A percentile compares a stretch with the other conserved stretches of the same genome.
These are phyloP conservation scores for Kryptopterus vitreolus DNA, from an alignment of 2,797 vertebrate species.

Conservation along the genomic window DNA sequence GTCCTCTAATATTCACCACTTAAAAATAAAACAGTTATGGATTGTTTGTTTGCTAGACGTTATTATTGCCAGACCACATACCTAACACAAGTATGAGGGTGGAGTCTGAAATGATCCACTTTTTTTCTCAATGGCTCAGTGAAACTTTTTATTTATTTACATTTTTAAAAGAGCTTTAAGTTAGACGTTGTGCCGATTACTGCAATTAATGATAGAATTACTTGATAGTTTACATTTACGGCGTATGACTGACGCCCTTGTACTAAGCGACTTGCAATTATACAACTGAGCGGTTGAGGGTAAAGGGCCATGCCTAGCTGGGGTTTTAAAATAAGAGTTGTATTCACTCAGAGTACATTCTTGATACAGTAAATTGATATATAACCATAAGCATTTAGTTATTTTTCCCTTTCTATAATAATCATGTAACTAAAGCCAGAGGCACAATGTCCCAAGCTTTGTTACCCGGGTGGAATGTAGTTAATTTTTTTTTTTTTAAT, in stretches of 20 bases:
- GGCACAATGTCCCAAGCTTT: neutral
- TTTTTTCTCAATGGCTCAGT: neutral
- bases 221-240: neutral
- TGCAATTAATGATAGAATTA: neutral
- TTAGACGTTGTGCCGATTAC: neutral
- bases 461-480: constrained; percentile 13
- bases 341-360: too few species aligned
- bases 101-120: neutral
- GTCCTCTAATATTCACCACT: neutral
- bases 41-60: neutral
- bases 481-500: neutral
- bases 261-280: too few species aligned
- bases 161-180: too few species aligned
- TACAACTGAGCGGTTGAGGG: too few species aligned
- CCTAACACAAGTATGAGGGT: neutral
- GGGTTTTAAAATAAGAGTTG: too few species aligned
- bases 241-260: too few species aligned
- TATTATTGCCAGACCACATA: neutral
- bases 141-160: too few species aligned
- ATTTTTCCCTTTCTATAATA: too few species aligned
- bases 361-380: too few species aligned
- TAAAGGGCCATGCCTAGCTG: too few species aligned
- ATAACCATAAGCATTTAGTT: neutral
- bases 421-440: neutral
- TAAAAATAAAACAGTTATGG: neutral